These are phyloP conservation scores for Peribatodes rhomboidaria DNA, from an alignment of 2,888 invertebrate genomes.

Conservation along the genomic window DNA sequence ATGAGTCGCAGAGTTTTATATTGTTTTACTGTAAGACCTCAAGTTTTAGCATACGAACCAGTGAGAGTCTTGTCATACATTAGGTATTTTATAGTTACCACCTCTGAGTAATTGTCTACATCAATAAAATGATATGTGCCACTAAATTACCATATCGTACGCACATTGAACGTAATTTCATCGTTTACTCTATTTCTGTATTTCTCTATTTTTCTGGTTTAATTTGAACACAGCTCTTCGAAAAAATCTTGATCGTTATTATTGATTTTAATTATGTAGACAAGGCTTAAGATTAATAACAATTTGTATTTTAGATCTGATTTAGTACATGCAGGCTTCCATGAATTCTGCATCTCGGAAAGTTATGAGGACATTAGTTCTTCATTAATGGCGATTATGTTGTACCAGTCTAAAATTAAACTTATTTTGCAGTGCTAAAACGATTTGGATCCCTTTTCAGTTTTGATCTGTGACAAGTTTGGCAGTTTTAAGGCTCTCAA, in stretches of 20 bases:
- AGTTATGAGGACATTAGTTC: not conserved
- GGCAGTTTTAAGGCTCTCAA: not conserved
- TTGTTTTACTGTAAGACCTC: slow-evolving; percentile 40
- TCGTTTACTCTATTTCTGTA: too few relatives aligned
- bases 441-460: not conserved
- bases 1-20: slow-evolving; percentile 51
- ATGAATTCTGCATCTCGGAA: slow-evolving; percentile 27
- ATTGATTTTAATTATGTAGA: not conserved
- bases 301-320: slow-evolving; percentile 44
- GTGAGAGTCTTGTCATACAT: slow-evolving; percentile 48
- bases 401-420: not conserved
- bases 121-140: not conserved
- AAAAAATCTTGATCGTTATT: not conserved
- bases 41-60: slow-evolving; percentile 41
- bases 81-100: slow-evolving; percentile 50
- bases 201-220: not conserved
- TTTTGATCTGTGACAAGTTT: too few relatives aligned
- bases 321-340: slow-evolving; percentile 29
- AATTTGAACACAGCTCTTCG: not conserved
- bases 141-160: not conserved
- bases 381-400: not conserved
- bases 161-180: too few relatives aligned
- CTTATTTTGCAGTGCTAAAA: not conserved
- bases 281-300: slow-evolving; percentile 6
- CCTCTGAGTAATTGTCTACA: slow-evolving; percentile 24